These are phyloP conservation scores for Lerista edwardsae DNA, from an alignment of 2,797 vertebrate genomes.

Conservation along the genomic window DNA sequence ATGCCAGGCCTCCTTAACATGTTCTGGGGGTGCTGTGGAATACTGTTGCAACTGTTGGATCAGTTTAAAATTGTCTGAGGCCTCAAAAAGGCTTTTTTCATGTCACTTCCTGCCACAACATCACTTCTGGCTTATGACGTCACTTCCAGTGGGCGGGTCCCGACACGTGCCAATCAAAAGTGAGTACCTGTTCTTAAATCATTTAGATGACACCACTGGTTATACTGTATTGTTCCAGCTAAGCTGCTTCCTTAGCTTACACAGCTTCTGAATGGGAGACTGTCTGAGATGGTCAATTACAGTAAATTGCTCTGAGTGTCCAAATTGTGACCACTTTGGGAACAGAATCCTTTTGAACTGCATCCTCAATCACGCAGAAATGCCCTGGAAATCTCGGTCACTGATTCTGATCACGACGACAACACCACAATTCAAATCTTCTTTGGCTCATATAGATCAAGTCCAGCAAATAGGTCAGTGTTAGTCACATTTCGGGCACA, in stretches of 20 bases:
- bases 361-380: background rate
- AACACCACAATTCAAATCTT: background rate
- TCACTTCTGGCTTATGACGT: too few relatives aligned
- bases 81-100: too few relatives aligned
- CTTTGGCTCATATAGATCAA: slow-evolving; percentile 31
- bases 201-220: too few relatives aligned
- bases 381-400: background rate
- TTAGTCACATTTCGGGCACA: slow-evolving; percentile 49
- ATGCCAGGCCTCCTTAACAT: too few relatives aligned
- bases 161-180: too few relatives aligned
- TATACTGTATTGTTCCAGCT: background rate
- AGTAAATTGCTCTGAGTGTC: too few relatives aligned
- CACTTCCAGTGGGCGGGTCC: too few relatives aligned
- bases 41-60: too few relatives aligned
- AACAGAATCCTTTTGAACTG: background rate
- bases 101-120: too few relatives aligned
- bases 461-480: slow-evolving; percentile 31
- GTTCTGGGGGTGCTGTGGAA: too few relatives aligned
- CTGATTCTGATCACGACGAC: background rate
- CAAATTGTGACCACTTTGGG: background rate
- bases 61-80: too few relatives aligned
- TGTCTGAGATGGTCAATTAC: background rate
- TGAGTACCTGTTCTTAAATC: too few relatives aligned
- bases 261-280: background rate
- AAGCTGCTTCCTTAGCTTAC: background rate